Evolutionary conservation across 2,797 vertebrate genomes (phyloP).

Genomic region (Centropyge bicolor): DNA sequence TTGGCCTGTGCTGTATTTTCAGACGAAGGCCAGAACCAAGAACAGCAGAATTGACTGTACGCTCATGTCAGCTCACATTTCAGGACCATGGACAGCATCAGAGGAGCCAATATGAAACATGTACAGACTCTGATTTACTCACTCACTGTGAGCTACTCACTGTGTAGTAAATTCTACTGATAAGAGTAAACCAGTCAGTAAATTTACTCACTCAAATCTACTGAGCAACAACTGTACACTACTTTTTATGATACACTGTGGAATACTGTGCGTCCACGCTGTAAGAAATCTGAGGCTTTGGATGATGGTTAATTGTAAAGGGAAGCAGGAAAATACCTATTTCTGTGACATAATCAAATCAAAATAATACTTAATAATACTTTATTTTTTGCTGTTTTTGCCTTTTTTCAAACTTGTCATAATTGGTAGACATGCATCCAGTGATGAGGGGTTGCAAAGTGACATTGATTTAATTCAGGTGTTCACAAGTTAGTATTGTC

Average conservation of each 20-base stretch:
- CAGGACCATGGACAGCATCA: slow-evolving; percentile 68
- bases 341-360: background rate
- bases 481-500: background rate
- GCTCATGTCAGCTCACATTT: slow-evolving; percentile 20
- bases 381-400: too few relatives aligned
- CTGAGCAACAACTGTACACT: background rate
- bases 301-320: background rate
- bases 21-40: background rate
- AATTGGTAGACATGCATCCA: background rate
- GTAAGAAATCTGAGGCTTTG: background rate
- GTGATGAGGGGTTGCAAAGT: background rate
- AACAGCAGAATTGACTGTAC: slow-evolving; percentile 2
- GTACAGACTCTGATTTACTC: background rate
- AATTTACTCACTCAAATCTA: too few relatives aligned
- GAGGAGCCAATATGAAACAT: background rate
- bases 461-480: background rate
- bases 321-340: too few relatives aligned
- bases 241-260: background rate
- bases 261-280: background rate
- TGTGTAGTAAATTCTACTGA: background rate
- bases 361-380: background rate
- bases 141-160: background rate
- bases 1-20: background rate
- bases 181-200: too few relatives aligned
- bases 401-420: background rate